A percentile compares a stretch with the other conserved stretches of the same genome.
Evolutionary conservation across 2,888 invertebrate species (phyloP).

Genomic region (Harpagoxenus sublaevis): DNA sequence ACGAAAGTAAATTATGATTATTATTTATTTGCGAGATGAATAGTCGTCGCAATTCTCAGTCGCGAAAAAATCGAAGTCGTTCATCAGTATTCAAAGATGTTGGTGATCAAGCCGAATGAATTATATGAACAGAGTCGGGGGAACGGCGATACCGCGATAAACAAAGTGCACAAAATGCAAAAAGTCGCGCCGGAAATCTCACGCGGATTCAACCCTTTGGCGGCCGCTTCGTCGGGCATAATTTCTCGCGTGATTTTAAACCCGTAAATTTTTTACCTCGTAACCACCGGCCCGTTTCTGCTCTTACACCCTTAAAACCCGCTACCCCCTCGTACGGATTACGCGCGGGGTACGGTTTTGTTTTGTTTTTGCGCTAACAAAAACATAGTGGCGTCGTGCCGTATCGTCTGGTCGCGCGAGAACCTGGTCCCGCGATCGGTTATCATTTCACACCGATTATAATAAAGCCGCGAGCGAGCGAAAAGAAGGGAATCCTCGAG

Average conservation of each 20-base stretch:
- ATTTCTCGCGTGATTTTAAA: constrained; percentile 86
- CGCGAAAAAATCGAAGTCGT: not conserved
- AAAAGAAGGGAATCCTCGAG: constrained; percentile 21
- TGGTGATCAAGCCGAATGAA: constrained; percentile 23
- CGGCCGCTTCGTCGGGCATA: constrained; percentile 73
- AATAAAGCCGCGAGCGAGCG: constrained; percentile 77
- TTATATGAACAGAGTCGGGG: not conserved
- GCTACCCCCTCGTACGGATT: constrained; percentile 49
- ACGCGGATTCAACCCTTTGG: constrained; percentile 44
- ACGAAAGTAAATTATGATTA: not conserved
- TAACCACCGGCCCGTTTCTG: constrained; percentile 68
- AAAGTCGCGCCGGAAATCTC: constrained; percentile 25
- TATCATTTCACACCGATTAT: constrained; percentile 86
- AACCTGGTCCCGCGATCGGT: constrained; percentile 81
- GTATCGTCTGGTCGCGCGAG: constrained; percentile 69
- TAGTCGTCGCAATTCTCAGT: not conserved
- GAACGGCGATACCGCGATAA: constrained; percentile 35
- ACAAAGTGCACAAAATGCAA: constrained; percentile 31
- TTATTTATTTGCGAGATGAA: not conserved
- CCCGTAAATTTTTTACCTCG: constrained; percentile 85
- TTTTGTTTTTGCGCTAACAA: constrained; percentile 81
- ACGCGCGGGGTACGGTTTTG: constrained; percentile 61
- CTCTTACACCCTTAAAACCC: constrained; percentile 56
- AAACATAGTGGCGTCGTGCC: constrained; percentile 75
- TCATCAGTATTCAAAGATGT: constrained; percentile 11